A percentile compares a stretch with the other conserved stretches of the same genome.
Evolutionary conservation across 2,797 vertebrate species (phyloP).

Genomic region (Sebastes itinus): DNA sequence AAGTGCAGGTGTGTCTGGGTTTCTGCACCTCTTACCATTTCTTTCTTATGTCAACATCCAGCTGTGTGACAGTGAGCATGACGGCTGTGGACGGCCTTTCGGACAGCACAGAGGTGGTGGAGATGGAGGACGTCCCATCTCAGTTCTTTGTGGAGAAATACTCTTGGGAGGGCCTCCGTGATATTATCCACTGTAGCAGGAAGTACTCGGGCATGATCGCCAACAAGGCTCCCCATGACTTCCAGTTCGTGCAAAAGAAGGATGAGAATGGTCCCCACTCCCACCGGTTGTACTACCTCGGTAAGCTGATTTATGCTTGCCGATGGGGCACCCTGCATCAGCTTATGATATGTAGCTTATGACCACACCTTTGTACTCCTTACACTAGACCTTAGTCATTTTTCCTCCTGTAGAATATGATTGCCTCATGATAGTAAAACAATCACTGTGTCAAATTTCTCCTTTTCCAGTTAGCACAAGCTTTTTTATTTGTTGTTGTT

Average conservation of each 20-base stretch:
- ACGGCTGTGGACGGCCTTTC: constrained; percentile 87
- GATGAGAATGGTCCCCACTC: constrained; percentile 94
- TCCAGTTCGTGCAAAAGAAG: constrained; percentile 94
- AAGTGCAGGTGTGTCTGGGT: neutral
- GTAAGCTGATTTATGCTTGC: constrained; percentile 72
- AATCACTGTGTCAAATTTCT: neutral
- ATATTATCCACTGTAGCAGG: constrained; percentile 96
- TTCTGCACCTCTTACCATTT: neutral
- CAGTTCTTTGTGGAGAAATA: constrained; percentile 96
- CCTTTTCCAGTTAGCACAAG: neutral
- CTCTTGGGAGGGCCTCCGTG: constrained; percentile 95
- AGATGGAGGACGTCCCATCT: constrained; percentile 89
- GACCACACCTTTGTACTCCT: neutral
- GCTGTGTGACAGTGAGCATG: constrained; percentile 87
- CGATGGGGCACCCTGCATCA: neutral
- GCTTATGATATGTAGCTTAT: neutral
- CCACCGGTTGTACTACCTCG: constrained; percentile 96
- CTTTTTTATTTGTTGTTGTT: neutral
- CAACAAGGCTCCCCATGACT: constrained; percentile 98
- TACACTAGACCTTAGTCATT: neutral
- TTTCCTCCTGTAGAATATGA: neutral
- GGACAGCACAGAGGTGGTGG: constrained; percentile 86
- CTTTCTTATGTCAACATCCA: constrained; percentile 28
- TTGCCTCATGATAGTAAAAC: constrained; percentile 8
- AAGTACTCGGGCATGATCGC: constrained; percentile 95